Evolutionary conservation across 2,797 vertebrate genomes (phyloP).

Genomic region (Pseudopleuronectes americanus): DNA sequence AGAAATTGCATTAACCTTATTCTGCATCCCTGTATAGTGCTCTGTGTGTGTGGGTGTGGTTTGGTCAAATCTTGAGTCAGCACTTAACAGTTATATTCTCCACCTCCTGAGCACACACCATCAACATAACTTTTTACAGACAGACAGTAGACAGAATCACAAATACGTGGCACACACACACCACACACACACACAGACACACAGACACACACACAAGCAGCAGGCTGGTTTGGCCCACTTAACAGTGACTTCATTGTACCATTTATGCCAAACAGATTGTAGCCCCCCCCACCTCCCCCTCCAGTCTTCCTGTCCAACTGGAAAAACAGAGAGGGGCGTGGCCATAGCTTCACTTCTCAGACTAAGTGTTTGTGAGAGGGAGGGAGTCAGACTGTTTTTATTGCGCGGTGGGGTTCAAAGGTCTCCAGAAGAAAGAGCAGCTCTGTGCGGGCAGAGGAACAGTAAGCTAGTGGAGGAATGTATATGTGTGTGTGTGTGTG

Average conservation of each 20-base stretch:
- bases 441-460: conserved; percentile 42
- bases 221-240: conserved; percentile 62
- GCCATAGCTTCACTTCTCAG: conserved; percentile 35
- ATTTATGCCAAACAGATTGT: conserved; percentile 82
- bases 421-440: conserved; percentile 52
- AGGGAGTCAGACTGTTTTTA: conserved; percentile 44
- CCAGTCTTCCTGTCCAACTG: conserved; percentile 72
- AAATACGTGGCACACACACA: too few species aligned
- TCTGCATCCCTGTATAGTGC: too few species aligned
- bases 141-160: too few species aligned
- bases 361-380: conserved; percentile 13
- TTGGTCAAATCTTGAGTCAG: conserved; percentile 59
- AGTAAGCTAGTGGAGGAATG: conserved; percentile 30
- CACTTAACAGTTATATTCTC: conserved; percentile 54
- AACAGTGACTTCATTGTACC: conserved; percentile 83
- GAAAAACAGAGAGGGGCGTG: conserved; percentile 69
- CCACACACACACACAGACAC: too few species aligned
- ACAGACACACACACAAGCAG: conserved; percentile 13
- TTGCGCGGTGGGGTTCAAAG: conserved; percentile 55
- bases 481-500: conserved; percentile 12
- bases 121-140: conserved; percentile 16
- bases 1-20: too few species aligned
- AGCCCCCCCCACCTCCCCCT: conserved; percentile 47
- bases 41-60: conserved; percentile 4
- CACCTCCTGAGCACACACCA: conserved; percentile 40